Evolutionary conservation across 2,888 invertebrate species (phyloP).

Genomic region (Heteromurus nitidus): DNA sequence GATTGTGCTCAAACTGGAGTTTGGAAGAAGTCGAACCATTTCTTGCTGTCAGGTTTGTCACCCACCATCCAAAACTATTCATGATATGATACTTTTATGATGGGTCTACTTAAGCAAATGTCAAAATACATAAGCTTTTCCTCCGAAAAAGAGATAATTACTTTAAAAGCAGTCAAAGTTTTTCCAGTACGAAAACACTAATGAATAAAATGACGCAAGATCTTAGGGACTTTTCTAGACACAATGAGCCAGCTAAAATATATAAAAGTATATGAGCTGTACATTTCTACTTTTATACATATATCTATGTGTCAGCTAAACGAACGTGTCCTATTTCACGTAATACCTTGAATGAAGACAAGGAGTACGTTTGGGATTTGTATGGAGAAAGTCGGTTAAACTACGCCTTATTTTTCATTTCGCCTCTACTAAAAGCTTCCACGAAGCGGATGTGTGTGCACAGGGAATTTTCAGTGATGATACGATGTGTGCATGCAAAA

Average conservation of each 20-base stretch:
- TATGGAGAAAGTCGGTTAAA: too few relatives aligned
- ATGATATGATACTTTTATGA: too few relatives aligned
- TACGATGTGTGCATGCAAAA: slow-evolving; percentile 5
- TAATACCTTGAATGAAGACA: too few relatives aligned
- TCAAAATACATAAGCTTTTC: slow-evolving; percentile 2
- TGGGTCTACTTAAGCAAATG: too few relatives aligned
- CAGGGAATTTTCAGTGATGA: slow-evolving; percentile 2
- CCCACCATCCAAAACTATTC: too few relatives aligned
- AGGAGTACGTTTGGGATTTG: too few relatives aligned
- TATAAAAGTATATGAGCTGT: too few relatives aligned
- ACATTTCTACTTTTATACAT: too few relatives aligned
- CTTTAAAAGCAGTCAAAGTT: slow-evolving; percentile 25
- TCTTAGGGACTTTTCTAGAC: too few relatives aligned
- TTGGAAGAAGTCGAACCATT: slow-evolving; percentile 66
- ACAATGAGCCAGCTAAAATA: too few relatives aligned
- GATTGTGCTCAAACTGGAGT: slow-evolving; percentile 67
- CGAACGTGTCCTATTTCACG: too few relatives aligned
- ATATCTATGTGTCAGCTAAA: too few relatives aligned
- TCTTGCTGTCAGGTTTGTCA: slow-evolving; percentile 66
- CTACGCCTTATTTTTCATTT: neutral
- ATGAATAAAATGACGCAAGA: slow-evolving; percentile 32
- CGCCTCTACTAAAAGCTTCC: neutral
- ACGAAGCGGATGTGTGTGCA: neutral
- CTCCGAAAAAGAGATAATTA: slow-evolving; percentile 11
- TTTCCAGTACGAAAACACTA: slow-evolving; percentile 53